These are phyloP conservation scores for Thaumatotibia leucotreta DNA, from an alignment of 1,140 invertebrate genomes.

Conservation along the genomic window DNA sequence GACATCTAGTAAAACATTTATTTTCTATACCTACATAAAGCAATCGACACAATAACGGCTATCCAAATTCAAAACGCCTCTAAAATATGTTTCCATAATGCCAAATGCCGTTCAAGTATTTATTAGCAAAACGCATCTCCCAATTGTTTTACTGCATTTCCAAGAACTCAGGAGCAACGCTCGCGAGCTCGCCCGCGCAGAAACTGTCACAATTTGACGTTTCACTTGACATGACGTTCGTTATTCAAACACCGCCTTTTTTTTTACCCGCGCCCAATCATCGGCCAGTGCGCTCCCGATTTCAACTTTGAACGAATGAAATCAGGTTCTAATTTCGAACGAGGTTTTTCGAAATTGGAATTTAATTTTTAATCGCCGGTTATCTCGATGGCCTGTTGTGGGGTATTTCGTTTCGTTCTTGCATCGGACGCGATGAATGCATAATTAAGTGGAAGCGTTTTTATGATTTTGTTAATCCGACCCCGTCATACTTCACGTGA, in stretches of 20 bases:
- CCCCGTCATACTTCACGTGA: constrained; percentile 21
- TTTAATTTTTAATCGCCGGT: constrained; percentile 61
- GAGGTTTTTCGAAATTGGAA: constrained; percentile 31
- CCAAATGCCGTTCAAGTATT: too few species aligned
- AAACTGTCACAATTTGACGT: constrained; percentile 73
- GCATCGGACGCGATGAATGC: constrained; percentile 66
- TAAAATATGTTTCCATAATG: too few species aligned
- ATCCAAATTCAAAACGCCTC: too few species aligned
- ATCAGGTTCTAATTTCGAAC: constrained; percentile 38
- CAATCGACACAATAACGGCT: too few species aligned
- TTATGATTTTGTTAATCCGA: constrained; percentile 57
- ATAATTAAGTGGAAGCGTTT: constrained; percentile 72
- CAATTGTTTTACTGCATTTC: constrained; percentile 53
- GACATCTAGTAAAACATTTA: too few species aligned
- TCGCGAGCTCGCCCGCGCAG: constrained; percentile 53
- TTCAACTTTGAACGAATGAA: constrained; percentile 47
- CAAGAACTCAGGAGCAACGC: constrained; percentile 56
- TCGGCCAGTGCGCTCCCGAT: constrained; percentile 35
- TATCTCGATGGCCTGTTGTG: constrained; percentile 67
- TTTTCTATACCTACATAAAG: too few species aligned
- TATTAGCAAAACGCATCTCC: constrained; percentile 18
- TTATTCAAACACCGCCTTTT: constrained; percentile 66
- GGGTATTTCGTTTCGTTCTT: constrained; percentile 58
- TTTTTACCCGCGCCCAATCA: constrained; percentile 62
- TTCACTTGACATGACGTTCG: constrained; percentile 69